A percentile compares a stretch with the other conserved stretches of the same genome.
phyloP scores from a whole-genome alignment of 2,888 invertebrate species.

The Pristionchus exspectatus region DNA sequence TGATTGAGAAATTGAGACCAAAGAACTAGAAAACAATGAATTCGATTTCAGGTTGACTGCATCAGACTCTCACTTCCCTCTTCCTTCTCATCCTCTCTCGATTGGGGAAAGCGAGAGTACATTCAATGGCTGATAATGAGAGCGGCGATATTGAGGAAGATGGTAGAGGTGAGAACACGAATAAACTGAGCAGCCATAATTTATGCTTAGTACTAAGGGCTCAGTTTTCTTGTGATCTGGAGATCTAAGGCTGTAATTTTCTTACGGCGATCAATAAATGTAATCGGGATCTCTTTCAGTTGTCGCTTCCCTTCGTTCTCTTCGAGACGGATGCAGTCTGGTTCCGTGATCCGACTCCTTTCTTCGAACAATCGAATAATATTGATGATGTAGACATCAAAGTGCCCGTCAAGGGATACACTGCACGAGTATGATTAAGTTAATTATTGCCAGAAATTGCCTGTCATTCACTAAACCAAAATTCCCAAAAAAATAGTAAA shows the following conservation, averaged over 20 bases:
- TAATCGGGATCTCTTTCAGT: not conserved
- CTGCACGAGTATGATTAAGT: slow-evolving; percentile 19
- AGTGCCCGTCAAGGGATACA: slow-evolving; percentile 69
- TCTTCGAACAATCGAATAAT: slow-evolving; percentile 62
- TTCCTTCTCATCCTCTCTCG: slow-evolving; percentile 62
- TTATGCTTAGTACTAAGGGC: not conserved
- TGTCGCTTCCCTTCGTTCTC: slow-evolving; percentile 64
- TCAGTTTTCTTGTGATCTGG: not conserved
- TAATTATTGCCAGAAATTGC: too few species aligned
- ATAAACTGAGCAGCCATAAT: not conserved
- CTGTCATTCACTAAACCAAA: too few species aligned
- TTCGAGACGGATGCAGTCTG: slow-evolving; percentile 76
- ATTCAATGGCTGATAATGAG: slow-evolving; percentile 70
- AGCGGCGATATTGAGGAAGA: slow-evolving; percentile 61
- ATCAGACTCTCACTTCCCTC: slow-evolving; percentile 50
- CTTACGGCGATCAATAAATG: too few species aligned
- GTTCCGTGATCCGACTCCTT: slow-evolving; percentile 70
- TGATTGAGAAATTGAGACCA: slow-evolving; percentile 10
- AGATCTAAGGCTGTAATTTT: too few species aligned
- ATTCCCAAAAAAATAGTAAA: not conserved
- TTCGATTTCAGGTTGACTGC: slow-evolving; percentile 56
- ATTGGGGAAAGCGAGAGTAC: slow-evolving; percentile 73
- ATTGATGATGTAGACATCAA: slow-evolving; percentile 74
- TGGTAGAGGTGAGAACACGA: slow-evolving; percentile 60
- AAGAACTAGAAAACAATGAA: slow-evolving; percentile 44